These are phyloP conservation scores for Tor tambroides DNA, from an alignment of 2,113 vertebrate genomes.

Conservation along the genomic window DNA sequence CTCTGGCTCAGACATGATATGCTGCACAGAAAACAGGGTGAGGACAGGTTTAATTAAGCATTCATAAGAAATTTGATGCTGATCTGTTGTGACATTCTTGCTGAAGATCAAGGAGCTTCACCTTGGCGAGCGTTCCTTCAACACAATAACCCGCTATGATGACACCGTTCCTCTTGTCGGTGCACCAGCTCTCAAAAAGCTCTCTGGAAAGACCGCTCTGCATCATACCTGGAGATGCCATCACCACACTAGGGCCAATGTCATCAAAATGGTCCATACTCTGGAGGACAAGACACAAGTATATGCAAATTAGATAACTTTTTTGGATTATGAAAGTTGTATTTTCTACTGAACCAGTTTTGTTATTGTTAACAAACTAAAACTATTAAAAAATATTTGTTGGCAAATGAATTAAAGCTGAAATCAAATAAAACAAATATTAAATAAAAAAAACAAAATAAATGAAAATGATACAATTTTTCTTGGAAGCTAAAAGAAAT, in stretches of 20 bases:
- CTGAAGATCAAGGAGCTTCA: constrained; percentile 52
- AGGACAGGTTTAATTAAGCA: neutral
- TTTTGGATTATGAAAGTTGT: neutral
- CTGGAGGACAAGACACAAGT: constrained; percentile 67
- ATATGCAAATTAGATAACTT: neutral
- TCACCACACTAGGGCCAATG: constrained; percentile 98
- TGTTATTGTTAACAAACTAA: neutral
- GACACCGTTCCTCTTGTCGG: constrained; percentile 96
- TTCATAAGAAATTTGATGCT: neutral
- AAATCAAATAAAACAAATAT: neutral
- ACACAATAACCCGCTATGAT: constrained; percentile 99
- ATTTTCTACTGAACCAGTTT: neutral
- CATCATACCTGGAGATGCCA: constrained; percentile 99
- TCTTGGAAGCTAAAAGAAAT: too few species aligned
- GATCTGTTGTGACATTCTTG: neutral
- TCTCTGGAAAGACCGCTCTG: constrained; percentile 96
- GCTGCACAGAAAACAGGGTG: constrained; percentile 71
- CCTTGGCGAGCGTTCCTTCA: constrained; percentile 97
- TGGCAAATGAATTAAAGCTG: neutral
- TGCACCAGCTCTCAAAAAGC: constrained; percentile 99
- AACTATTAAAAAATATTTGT: neutral
- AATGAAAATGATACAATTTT: too few species aligned
- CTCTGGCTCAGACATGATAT: constrained; percentile 99
- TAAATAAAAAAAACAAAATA: neutral
- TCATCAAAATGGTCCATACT: constrained; percentile 99